Conservation (phyloP, 2,888 invertebrate genomes). For the Lysandra coridon region DNA sequence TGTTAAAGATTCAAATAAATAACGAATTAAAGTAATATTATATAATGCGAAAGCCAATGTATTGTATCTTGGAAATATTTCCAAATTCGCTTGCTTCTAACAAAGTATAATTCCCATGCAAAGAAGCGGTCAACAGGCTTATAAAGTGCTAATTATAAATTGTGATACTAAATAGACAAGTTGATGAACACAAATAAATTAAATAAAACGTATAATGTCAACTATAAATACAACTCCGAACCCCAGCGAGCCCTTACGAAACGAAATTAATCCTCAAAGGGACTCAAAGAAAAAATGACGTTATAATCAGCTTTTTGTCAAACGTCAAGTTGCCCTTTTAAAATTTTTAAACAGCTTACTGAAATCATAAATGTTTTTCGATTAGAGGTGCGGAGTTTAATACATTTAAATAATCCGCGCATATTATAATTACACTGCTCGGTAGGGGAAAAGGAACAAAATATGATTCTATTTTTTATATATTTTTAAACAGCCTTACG, state of each 20-base stretch:
- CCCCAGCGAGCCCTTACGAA: constrained; percentile 76
- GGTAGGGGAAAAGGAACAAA: background rate
- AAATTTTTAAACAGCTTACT: constrained; percentile 64
- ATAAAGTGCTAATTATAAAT: constrained; percentile 36
- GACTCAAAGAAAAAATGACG: constrained; percentile 67
- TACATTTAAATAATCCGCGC: background rate
- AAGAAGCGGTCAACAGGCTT: background rate
- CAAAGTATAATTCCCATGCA: background rate
- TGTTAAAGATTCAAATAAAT: too few species aligned
- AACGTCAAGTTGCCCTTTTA: constrained; percentile 61
- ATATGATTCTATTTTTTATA: background rate
- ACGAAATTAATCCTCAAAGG: constrained; percentile 79
- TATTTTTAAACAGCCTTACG: too few species aligned
- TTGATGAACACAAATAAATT: constrained; percentile 80
- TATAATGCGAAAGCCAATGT: too few species aligned
- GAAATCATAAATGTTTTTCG: constrained; percentile 52
- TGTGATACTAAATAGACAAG: constrained; percentile 71
- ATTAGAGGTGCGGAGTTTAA: constrained; percentile 12
- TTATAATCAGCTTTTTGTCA: constrained; percentile 81
- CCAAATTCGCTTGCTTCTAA: background rate
- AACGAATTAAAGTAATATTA: too few species aligned
- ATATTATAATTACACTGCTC: background rate
- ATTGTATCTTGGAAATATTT: too few species aligned
- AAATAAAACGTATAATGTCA: constrained; percentile 78
- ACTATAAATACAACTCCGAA: constrained; percentile 76